Evolutionary conservation across 2,113 vertebrate genomes (phyloP).

Genomic region (Cyphomyrus plagiostoma): DNA sequence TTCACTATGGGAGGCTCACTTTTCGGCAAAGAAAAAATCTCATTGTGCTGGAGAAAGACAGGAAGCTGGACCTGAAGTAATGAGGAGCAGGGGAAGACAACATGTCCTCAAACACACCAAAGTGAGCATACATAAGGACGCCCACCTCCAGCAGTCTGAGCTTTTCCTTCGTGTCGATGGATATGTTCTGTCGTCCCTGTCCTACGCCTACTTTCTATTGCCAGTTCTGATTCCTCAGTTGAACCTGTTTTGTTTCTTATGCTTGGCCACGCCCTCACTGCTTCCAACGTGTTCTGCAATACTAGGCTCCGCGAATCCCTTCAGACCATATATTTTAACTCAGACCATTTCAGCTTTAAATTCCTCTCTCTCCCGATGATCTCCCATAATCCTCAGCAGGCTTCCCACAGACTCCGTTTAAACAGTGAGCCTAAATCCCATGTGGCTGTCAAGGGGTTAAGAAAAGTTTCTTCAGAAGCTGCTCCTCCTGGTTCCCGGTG

Average conservation of each 20-base stretch:
- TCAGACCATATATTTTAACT: background rate
- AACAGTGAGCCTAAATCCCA: background rate
- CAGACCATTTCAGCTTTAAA: background rate
- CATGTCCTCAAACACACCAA: background rate
- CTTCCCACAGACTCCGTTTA: background rate
- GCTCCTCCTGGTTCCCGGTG: background rate
- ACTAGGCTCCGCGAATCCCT: background rate
- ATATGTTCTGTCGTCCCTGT: background rate
- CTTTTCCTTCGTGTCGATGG: background rate
- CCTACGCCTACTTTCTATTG: background rate
- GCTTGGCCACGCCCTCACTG: background rate
- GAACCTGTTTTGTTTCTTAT: background rate
- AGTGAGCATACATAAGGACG: background rate
- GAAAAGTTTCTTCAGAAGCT: background rate
- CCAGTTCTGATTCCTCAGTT: background rate
- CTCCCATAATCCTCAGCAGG: conserved; percentile 4
- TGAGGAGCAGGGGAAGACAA: background rate
- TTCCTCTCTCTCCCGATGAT: background rate
- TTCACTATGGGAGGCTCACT: background rate
- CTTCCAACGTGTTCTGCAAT: background rate
- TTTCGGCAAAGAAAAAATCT: background rate
- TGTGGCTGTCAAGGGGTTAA: background rate
- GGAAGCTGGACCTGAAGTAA: background rate
- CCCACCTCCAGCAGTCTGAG: background rate
- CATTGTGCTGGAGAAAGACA: background rate